A percentile compares a stretch with the other conserved stretches of the same genome.
Conservation (phyloP, 2,113 vertebrate genomes). For the Zosterops hypoxanthus region DNA sequence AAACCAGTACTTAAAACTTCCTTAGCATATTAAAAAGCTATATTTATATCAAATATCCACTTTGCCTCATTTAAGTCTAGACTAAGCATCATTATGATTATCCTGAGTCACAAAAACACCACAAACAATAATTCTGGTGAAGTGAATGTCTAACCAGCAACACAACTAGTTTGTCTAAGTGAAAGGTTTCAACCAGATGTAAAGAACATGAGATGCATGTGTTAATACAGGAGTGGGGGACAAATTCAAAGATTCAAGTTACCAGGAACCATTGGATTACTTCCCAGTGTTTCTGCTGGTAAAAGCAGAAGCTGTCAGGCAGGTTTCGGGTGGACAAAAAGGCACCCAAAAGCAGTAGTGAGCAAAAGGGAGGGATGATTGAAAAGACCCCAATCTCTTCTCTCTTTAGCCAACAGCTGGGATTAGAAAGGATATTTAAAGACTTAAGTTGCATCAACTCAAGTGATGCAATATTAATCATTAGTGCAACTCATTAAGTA, state of each 20-base stretch:
- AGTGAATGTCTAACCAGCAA: not conserved
- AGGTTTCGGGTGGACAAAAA: not conserved
- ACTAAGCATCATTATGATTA: not conserved
- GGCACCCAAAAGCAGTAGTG: not conserved
- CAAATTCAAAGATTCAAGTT: not conserved
- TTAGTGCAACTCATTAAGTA: not conserved
- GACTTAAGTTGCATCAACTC: not conserved
- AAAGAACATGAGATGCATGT: not conserved
- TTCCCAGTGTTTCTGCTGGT: not conserved
- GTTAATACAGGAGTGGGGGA: not conserved
- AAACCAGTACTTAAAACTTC: not conserved
- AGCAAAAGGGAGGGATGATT: not conserved
- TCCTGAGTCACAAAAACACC: not conserved
- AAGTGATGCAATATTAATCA: not conserved
- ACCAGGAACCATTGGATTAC: not conserved
- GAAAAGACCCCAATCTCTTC: not conserved
- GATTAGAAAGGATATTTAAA: not conserved
- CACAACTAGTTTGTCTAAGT: not conserved
- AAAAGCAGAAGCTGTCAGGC: not conserved
- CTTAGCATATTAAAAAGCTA: not conserved
- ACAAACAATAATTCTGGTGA: not conserved
- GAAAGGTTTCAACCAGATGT: not conserved
- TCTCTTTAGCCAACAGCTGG: not conserved
- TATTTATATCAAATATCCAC: not conserved
- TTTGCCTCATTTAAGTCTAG: not conserved